Base-by-base conservation (phyloP, 2,113 vertebrate genomes). In the Gadus macrocephalus region DNA sequence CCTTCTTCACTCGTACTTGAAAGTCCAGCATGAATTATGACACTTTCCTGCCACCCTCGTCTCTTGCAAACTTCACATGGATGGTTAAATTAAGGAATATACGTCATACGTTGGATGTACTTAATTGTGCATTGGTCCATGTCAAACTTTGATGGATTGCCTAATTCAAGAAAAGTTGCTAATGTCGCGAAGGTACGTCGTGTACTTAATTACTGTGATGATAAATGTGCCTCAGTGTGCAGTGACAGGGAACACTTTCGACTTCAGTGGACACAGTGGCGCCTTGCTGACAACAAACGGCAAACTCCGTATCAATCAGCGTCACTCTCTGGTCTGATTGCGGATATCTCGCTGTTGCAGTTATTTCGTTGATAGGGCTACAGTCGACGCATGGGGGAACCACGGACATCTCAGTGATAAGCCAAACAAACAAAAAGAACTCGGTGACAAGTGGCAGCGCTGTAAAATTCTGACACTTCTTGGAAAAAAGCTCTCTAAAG, bases 81-180 rank as follows among this genome's bases (percentile, higher is more conserved):
- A 49, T 49, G 42, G 8, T 11, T 49, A 49, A 12, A 49, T 49
- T 9, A 49, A 49, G 8, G 6, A 35, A 35, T 35, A 35, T 35
- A 35, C 31, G 31, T 49, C 6, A 49, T 14, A 49, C 11, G 42
- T 49, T 49, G 42, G 42, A 49, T 14, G 12, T 49, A 14, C 42
- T 49, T 9, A 49, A 49, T 49, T 49, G 42, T 49, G 42, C 42
- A 49, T 49, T 14, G 7, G 42, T 49, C 42, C 42, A 6, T 59
- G n/a, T 17, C 56, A 59, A 59, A n/a, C 16, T 19, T 59, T 19
- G n/a, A 19, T 19, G 56, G 15, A 59, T 59, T n/a, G n/a, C n/a
- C 15, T 60, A 63, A 63, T 71, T 49, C 17, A 2, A 65, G 35
- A n/a, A 53, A 66, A 53, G 42, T 49, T 66, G 14, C 35, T n/a